phyloP scores from a whole-genome alignment of 2,113 vertebrate genomes.

The Tor tambroides region DNA sequence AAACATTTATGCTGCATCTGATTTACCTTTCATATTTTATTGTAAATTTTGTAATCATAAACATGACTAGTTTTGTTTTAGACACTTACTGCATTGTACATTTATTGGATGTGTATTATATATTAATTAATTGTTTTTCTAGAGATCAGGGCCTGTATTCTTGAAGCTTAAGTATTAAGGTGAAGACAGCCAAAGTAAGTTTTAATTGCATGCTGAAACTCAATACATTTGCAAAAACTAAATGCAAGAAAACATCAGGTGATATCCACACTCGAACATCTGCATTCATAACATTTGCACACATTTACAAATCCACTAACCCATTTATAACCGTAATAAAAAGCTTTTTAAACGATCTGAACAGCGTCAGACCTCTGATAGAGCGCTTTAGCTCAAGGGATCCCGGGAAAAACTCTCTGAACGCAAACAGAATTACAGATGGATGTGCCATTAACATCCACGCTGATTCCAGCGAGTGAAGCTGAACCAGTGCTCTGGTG shows the following conservation, averaged over 20 bases:
- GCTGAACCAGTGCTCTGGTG: conserved; percentile 67
- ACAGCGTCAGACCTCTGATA: not conserved
- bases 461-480: conserved; percentile 62
- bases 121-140: no score
- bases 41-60: no score
- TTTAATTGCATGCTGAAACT: no score
- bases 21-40: no score
- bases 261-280: not conserved
- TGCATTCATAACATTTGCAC: not conserved
- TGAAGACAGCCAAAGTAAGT: no score
- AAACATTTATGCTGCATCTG: no score
- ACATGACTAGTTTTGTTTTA: no score
- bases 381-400: conserved; percentile 5
- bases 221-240: no score
- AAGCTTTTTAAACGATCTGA: not conserved
- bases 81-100: no score
- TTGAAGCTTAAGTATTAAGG: no score
- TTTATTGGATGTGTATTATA: no score
- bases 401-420: conserved; percentile 56
- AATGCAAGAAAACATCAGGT: not conserved
- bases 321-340: not conserved
- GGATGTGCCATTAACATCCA: conserved; percentile 74
- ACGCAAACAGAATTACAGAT: conserved; percentile 69
- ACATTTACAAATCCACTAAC: not conserved
- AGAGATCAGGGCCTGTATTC: no score